A percentile compares a stretch with the other conserved stretches of the same genome.
Conservation (phyloP, 2,113 vertebrate species). For the Brevimyrus niger region DNA sequence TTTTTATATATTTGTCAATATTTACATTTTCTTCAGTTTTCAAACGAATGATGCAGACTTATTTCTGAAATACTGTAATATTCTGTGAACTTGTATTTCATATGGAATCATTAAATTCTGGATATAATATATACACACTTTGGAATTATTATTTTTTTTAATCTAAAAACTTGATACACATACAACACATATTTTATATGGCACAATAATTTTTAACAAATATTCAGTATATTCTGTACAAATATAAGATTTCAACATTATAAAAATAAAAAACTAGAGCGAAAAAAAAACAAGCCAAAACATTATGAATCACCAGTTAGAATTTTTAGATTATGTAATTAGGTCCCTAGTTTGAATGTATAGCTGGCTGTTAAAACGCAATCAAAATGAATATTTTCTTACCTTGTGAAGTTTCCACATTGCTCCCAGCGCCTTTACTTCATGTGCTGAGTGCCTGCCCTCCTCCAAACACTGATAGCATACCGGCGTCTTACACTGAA, state of each 20-base stretch:
- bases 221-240: neutral
- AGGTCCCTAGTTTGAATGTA: neutral
- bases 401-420: conserved; percentile 99
- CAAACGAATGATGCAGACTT: neutral
- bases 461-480: conserved; percentile 98
- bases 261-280: neutral
- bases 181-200: neutral
- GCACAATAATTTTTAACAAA: neutral
- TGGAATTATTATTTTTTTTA: neutral
- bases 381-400: conserved; percentile 34
- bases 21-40: conserved; percentile 5
- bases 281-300: neutral
- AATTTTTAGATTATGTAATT: neutral
- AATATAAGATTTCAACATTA: neutral
- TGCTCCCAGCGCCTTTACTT: conserved; percentile 92
- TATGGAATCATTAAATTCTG: neutral
- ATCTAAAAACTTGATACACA: neutral
- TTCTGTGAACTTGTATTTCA: neutral
- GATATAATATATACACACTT: neutral
- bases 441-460: conserved; percentile 88
- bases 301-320: neutral
- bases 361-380: neutral
- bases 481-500: conserved; percentile 90
- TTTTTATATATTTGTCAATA: neutral
- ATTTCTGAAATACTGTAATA: neutral